A percentile compares a stretch with the other conserved stretches of the same genome.
These are phyloP conservation scores for Narcine bancroftii DNA, from an alignment of 2,113 vertebrate genomes.

Conservation along the genomic window DNA sequence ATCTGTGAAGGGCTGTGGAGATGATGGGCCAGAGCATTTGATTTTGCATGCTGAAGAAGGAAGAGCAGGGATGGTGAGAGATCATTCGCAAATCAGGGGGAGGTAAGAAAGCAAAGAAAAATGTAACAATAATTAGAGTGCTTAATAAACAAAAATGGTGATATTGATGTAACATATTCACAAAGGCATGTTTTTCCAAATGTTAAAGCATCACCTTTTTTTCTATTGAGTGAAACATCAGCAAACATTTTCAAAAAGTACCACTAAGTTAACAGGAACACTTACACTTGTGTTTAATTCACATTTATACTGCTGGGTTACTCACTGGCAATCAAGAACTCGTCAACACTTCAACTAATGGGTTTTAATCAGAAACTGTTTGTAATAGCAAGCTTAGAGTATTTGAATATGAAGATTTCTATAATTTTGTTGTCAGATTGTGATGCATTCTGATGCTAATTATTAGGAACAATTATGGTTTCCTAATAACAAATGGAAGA, in stretches of 20 bases:
- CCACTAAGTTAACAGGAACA: slow-evolving; percentile 31
- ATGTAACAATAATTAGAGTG: slow-evolving; percentile 19
- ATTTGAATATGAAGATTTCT: slow-evolving; percentile 72
- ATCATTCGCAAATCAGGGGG: slow-evolving; percentile 1
- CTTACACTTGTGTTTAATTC: slow-evolving; percentile 36
- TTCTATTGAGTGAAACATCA: slow-evolving; percentile 23
- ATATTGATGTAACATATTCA: not conserved
- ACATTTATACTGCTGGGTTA: slow-evolving; percentile 48
- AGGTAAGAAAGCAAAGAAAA: not conserved
- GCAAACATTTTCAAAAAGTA: slow-evolving; percentile 34
- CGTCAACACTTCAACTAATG: slow-evolving; percentile 62
- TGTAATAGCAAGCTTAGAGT: slow-evolving; percentile 68
- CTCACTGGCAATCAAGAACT: slow-evolving; percentile 65
- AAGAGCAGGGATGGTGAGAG: slow-evolving; percentile 3
- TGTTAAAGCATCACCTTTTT: slow-evolving; percentile 32
- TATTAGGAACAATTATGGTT: slow-evolving; percentile 78
- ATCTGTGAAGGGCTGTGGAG: not conserved
- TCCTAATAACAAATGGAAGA: slow-evolving; percentile 70
- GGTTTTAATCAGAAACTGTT: slow-evolving; percentile 70
- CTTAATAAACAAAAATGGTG: slow-evolving; percentile 26
- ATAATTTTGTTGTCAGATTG: slow-evolving; percentile 77
- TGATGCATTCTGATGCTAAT: slow-evolving; percentile 72
- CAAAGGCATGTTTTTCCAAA: slow-evolving; percentile 17
- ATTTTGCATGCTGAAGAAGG: not conserved
- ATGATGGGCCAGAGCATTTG: not conserved